Evolutionary conservation across 2,113 vertebrate genomes (phyloP), one percentile per base, ranked within the genome.

Genomic region (Tenebrosternarchus preto): DNA sequence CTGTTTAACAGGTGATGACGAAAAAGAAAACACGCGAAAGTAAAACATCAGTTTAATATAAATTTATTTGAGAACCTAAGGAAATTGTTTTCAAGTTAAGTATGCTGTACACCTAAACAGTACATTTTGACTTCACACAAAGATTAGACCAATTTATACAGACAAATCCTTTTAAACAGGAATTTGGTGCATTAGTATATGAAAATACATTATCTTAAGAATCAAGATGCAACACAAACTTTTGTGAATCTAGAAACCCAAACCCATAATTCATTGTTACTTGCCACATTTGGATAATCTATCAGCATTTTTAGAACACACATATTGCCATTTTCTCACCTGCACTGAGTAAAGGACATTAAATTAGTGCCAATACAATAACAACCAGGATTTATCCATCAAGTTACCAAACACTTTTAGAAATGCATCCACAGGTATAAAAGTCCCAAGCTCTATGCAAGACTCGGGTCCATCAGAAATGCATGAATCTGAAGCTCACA

Each of bases 121-220:
- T n/a, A 70, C 64, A 36, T 59, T 39, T 4, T 19, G 63, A 33
- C 25, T 66, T 39, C 43, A 29, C 24, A 69, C 64, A 39, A 22
- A 78, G 46, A 50, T 22, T 43, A 72, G 50, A 73, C n/a, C 76
- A 69, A 56, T 63, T 25, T 61, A 39, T 64, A 83, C 76, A 74
- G 70, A 78, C 31, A 78, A 74, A 7, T 73, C 43, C 69, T 24
- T 36, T 66, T 24, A 55, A 36, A 68, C 31, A 68, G 46, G 63
- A 31, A 50, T 73, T 55, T 55, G 31, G 29, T 50, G 25, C 68
- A 43, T 74, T 17, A 19, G 19, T 25, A 55, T 73, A 57, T 5
- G 53, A 72, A 78, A 80, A 36, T 24, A 78, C 61, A 25, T 39
- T 0, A 36, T 68, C 20, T 59, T 17, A 39, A 43, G 29, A 20